Conservation (phyloP, 2,797 vertebrate genomes). For the Oceanodroma leucorhoa region DNA sequence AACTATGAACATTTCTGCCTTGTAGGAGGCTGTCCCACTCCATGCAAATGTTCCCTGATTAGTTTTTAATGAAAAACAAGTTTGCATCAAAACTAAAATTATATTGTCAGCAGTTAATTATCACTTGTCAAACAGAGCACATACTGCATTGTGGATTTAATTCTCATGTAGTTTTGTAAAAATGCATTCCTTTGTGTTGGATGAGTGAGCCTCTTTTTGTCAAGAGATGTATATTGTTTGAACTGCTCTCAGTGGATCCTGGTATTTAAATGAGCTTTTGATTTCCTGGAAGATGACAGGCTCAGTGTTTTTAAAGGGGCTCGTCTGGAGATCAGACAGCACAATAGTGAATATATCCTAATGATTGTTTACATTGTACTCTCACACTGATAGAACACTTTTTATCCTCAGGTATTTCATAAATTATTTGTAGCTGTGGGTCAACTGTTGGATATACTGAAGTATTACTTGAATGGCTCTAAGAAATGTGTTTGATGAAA, state of each 20-base stretch:
- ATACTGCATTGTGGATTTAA: constrained; percentile 47
- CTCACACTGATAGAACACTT: background rate
- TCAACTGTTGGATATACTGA: background rate
- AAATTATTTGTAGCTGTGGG: background rate
- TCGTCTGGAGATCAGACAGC: background rate
- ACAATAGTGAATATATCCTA: background rate
- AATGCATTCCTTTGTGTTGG: background rate
- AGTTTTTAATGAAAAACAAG: constrained; percentile 64
- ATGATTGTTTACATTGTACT: background rate
- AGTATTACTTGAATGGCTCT: background rate
- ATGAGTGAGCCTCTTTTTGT: background rate
- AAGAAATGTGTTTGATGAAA: background rate
- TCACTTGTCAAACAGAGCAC: constrained; percentile 67
- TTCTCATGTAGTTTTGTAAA: constrained; percentile 10
- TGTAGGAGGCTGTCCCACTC: background rate
- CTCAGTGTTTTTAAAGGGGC: background rate
- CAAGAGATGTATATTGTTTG: background rate
- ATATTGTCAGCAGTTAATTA: constrained; percentile 75
- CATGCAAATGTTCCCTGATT: constrained; percentile 30
- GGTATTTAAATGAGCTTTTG: constrained; percentile 15
- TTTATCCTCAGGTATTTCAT: background rate
- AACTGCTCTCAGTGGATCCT: background rate
- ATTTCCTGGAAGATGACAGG: constrained; percentile 22
- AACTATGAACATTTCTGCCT: background rate
- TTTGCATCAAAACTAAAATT: constrained; percentile 64